A percentile compares a stretch with the other conserved stretches of the same genome.
Conservation (phyloP, 2,888 invertebrate species). For the Dioctria linearis region DNA sequence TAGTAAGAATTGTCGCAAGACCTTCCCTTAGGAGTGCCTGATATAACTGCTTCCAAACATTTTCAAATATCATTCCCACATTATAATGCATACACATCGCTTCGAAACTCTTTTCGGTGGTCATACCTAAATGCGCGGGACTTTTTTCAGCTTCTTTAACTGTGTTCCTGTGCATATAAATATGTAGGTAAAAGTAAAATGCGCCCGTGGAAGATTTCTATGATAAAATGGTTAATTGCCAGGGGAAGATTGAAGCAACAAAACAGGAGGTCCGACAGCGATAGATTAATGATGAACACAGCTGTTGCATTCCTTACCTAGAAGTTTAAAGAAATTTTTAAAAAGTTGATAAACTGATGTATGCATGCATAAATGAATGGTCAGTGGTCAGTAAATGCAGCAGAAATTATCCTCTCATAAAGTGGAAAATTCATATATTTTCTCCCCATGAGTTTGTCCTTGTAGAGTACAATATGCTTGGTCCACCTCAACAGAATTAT, state of each 20-base stretch:
- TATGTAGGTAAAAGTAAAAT: no score
- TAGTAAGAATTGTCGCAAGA: no score
- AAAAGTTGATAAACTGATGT: background rate
- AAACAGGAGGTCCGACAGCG: constrained; percentile 85
- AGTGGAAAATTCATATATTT: background rate
- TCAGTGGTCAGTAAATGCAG: background rate
- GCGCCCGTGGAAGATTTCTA: no score
- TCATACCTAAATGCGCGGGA: no score
- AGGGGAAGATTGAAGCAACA: constrained; percentile 88
- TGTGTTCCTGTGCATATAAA: no score
- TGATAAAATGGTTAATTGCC: constrained; percentile 63
- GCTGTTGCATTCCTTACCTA: constrained; percentile 89
- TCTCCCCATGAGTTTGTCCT: background rate
- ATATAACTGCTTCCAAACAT: no score
- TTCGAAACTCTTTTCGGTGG: no score
- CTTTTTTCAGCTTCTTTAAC: no score
- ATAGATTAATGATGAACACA: constrained; percentile 88
- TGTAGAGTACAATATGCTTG: background rate
- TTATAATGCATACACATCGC: no score
- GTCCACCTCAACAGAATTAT: background rate
- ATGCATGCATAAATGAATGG: no score
- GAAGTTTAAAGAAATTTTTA: constrained; percentile 54
- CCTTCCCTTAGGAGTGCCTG: no score
- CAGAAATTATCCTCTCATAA: background rate
- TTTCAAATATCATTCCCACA: no score